phyloP scores from a whole-genome alignment of 2,888 invertebrate species.

The Choristoneura rosaceana region DNA sequence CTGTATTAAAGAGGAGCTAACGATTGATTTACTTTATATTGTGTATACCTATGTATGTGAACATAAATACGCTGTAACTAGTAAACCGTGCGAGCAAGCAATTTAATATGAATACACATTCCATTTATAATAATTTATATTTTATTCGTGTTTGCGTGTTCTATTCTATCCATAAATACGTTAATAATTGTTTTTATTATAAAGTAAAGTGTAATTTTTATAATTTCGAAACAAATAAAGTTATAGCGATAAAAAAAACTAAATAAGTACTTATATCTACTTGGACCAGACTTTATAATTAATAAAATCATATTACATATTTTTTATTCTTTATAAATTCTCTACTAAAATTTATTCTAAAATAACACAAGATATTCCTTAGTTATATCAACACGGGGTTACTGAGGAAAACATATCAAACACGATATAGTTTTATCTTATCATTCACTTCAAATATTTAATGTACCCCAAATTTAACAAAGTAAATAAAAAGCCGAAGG shows the following conservation, averaged over 20 bases:
- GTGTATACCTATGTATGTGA: not conserved
- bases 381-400: not conserved
- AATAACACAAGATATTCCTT: not conserved
- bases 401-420: constrained; percentile 9
- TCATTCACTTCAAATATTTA: constrained; percentile 18
- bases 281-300: too few relatives aligned
- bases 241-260: too few relatives aligned
- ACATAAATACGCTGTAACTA: not conserved
- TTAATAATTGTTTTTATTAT: not conserved
- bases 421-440: constrained; percentile 18
- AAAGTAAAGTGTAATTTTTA: too few relatives aligned
- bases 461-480: constrained; percentile 5
- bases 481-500: constrained; percentile 8
- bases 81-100: not conserved
- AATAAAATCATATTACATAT: too few relatives aligned
- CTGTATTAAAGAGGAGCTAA: not conserved
- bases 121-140: not conserved
- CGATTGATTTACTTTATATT: constrained; percentile 13
- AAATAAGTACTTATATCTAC: too few relatives aligned
- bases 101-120: not conserved
- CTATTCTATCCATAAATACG: not conserved
- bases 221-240: too few relatives aligned
- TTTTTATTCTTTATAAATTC: not conserved
- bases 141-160: not conserved
- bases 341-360: not conserved